Evolutionary conservation across 1,140 invertebrate genomes (phyloP).

Genomic region (Solenopsis fugax): DNA sequence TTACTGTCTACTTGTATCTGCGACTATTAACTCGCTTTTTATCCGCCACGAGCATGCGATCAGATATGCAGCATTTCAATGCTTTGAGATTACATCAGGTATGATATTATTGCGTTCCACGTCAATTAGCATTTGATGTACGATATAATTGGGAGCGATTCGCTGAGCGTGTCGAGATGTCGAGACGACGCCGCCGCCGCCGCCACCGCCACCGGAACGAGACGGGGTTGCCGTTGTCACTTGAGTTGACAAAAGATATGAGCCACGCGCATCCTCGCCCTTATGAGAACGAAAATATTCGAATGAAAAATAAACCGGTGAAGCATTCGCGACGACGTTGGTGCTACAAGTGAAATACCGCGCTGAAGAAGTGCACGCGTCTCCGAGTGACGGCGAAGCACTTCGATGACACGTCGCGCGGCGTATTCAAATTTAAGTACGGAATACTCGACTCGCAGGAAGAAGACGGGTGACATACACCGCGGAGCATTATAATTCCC

Average conservation of each 20-base stretch:
- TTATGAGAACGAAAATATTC: conserved; percentile 60
- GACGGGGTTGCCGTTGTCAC: conserved; percentile 8
- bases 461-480: conserved; percentile 65
- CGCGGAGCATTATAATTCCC: conserved; percentile 67
- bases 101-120: neutral
- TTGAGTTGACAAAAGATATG: conserved; percentile 61
- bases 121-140: conserved; percentile 50
- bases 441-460: conserved; percentile 59
- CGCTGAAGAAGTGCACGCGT: conserved; percentile 26
- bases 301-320: conserved; percentile 42
- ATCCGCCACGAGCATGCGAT: neutral
- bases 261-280: conserved; percentile 67
- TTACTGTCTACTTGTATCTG: neutral
- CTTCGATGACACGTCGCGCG: conserved; percentile 67
- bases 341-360: conserved; percentile 52
- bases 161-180: conserved; percentile 10
- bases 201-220: neutral
- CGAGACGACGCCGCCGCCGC: neutral
- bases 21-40: neutral
- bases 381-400: conserved; percentile 64
- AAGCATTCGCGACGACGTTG: conserved; percentile 49
- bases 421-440: conserved; percentile 71
- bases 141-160: conserved; percentile 44
- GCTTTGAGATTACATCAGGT: neutral
- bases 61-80: neutral